Evolutionary conservation across 2,888 invertebrate genomes (phyloP), one percentile per base, ranked within the genome.

Genomic region (Drosophila setosimentum): DNA sequence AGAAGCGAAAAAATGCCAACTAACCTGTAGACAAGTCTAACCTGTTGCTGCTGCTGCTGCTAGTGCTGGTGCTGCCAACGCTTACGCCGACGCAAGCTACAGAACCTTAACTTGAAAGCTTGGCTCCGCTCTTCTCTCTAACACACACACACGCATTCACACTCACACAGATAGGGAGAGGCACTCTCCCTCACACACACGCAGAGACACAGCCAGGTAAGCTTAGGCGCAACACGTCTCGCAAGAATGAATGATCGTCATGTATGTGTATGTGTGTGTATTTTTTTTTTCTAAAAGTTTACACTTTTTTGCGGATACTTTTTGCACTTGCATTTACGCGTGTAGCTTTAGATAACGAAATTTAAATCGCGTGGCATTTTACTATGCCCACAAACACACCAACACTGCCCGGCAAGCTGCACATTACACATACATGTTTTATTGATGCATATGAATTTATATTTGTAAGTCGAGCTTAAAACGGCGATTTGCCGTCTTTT

Each of bases 41-140:
- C 82, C 87, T 83, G 82, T 83, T 83, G 80, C 62, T 57, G 74
- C 11, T 83, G 80, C 60, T 60, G 73, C 21, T 37, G 37, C 3
- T 42, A 21, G 42, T 53, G 69, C 30, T 65, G 76, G 57, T 68
- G 78, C 65, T 70, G 78, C 65, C 68, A 68, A 71, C 69, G 80
- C 60, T 71, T 62, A 76, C 82, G 83, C 80, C 83, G 73, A 73
- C 80, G 84, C 75, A 81, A 80, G 82, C 80, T 68, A 70, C 73
- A 85, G 85, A 88, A 85, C 85, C 88, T 82, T 83, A 82, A 75
- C 83, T 85, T 76, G 51, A 85, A 85, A 85, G 88, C 86, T 85
- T 67, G 64, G 60, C 66, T 80, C 27, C 18, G 35, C 50, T 50
- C 49, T 60, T 59, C 50, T 49, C 58, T 37, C 54, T 66, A 50